Conservation (phyloP, 2,888 invertebrate genomes). For the Stegana nigrithorax region DNA sequence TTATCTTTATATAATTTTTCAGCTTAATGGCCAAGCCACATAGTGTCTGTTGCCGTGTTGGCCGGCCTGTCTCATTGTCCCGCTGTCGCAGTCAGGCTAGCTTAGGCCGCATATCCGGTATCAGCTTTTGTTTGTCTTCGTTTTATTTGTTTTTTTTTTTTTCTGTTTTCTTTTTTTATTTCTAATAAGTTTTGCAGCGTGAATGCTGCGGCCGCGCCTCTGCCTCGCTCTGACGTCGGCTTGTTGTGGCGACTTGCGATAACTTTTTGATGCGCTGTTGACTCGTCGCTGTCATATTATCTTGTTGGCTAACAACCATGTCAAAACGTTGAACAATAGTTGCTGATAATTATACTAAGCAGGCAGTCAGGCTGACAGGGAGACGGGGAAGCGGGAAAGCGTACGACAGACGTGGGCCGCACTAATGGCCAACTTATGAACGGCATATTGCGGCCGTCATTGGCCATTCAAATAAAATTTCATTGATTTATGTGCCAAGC, state of each 20-base stretch:
- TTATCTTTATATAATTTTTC: conserved; percentile 49
- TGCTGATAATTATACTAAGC: conserved; percentile 29
- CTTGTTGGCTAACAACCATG: conserved; percentile 52
- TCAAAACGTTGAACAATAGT: conserved; percentile 37
- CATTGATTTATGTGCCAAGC: conserved; percentile 23
- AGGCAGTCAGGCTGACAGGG: conserved; percentile 19
- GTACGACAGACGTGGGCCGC: conserved; percentile 46
- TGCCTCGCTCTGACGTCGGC: no score
- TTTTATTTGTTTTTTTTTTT: not conserved
- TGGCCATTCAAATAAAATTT: conserved; percentile 3
- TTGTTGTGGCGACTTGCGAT: conserved; percentile 40
- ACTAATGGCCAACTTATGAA: conserved; percentile 44
- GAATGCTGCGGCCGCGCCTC: no score
- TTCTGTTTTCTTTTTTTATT: no score
- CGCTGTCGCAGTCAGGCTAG: not conserved
- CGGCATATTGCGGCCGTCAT: conserved; percentile 10
- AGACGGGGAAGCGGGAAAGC: no score
- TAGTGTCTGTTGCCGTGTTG: conserved; percentile 21
- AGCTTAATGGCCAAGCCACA: conserved; percentile 26
- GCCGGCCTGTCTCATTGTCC: conserved; percentile 19
- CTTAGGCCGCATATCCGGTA: not conserved
- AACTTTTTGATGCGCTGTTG: conserved; percentile 48
- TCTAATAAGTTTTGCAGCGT: no score
- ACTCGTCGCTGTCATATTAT: conserved; percentile 61
- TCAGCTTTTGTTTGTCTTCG: no score